Evolutionary conservation across 2,113 vertebrate genomes (phyloP), one percentile per base, ranked within the genome.

Genomic region (Sebastes schlegelii): DNA sequence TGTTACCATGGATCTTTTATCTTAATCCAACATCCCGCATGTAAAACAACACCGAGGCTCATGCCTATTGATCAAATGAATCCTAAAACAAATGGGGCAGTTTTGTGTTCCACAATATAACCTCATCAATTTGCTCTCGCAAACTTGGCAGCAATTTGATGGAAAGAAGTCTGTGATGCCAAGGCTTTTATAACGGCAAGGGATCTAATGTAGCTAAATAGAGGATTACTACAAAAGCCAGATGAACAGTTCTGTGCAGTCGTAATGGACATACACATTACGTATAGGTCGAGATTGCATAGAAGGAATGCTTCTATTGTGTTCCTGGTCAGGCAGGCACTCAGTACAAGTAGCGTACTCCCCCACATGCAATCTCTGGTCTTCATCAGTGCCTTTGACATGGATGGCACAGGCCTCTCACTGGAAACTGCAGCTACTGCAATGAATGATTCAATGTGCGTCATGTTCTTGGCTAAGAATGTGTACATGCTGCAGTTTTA

Each of bases 301-400:
- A 3, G 21, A 73, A 49, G 5, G 7, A 34, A 4, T 7, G 23
- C 12, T 14, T 70, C 11, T n/a, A 19, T 42, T 13, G 17, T 3
- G 58, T 67, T 40, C 14, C 26, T 46, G 46, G 17, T 77, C 61
- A 58, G 5, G 2, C 62, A 58, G 8, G 5, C 42, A 5, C 12
- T 49, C 21, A n/a, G n/a, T 52, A 48, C 51, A 51, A 62, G 66
- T 45, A 74, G 19, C 58, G 58, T 14, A 21, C 76, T 65, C 79
- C 75, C 65, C 72, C 74, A 76, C 46, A 12, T 26, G 5, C 40
- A 9, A 77, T 12, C 26, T 62, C 26, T 67, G 11, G 69, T 16
- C 58, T 10, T 57, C 23, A 43, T 42, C 5, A 8, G n/a, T 46
- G 76, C n/a, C 19, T 77, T 21, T 0, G 40, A 84, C 57, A n/a